Conservation (phyloP, 1,140 invertebrate genomes). For the Eupristina koningsbergeri region DNA sequence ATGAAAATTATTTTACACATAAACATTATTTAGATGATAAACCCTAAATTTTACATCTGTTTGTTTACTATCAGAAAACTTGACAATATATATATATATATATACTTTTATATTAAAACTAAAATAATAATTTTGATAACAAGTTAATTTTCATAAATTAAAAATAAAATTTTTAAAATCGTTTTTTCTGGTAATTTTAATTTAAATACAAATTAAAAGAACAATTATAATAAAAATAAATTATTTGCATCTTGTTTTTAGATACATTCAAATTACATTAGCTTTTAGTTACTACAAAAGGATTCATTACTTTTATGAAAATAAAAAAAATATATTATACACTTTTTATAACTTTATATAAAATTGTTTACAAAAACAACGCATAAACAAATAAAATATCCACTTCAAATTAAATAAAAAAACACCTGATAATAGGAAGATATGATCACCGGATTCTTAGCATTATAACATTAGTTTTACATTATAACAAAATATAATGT, state of each 20-base stretch:
- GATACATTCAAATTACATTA: background rate
- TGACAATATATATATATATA: background rate
- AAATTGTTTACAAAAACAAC: conserved; percentile 9
- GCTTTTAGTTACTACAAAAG: no score
- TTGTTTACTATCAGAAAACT: background rate
- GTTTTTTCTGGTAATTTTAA: background rate
- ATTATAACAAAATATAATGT: no score
- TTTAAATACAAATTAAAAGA: background rate
- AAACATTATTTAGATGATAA: background rate
- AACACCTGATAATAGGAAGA: background rate
- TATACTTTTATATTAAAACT: background rate
- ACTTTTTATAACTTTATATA: conserved; percentile 8
- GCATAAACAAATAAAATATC: conserved; percentile 10
- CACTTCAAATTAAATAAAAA: conserved; percentile 7
- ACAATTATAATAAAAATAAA: background rate
- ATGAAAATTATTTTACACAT: background rate
- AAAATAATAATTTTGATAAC: background rate
- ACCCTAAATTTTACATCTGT: background rate
- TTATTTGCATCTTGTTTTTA: conserved; percentile 1
- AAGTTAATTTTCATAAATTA: background rate
- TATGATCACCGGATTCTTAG: background rate
- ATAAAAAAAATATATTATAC: background rate
- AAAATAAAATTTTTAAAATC: background rate
- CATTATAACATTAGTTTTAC: no score
- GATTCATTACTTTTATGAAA: no score